Base-by-base conservation (phyloP, 2,888 invertebrate genomes). In the Cheiracanthium punctorium region DNA sequence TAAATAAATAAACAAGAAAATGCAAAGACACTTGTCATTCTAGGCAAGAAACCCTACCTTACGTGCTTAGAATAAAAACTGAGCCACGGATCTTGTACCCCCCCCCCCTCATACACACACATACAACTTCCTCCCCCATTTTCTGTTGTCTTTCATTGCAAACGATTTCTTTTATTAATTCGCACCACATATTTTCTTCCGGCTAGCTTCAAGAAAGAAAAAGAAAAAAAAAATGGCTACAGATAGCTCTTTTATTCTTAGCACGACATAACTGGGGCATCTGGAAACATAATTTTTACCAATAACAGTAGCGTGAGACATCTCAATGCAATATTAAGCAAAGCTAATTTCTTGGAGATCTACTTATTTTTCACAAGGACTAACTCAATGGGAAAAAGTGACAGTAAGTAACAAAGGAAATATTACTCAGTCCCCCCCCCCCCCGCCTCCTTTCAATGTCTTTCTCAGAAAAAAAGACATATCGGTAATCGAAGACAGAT, bases 91-190 rank as follows among this genome's bases (percentile, higher is more conserved):
- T 2, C 24, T 24, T 58, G n/a, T 58, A 58, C 58, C 20, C 4
- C 24, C 48, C 48, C 17, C 58, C 24, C 58, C 58, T 24, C 2
- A 37, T 37, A 37, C 24, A 17, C n/a, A n/a, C n/a, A n/a, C n/a
- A n/a, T n/a, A n/a, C n/a, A n/a, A n/a, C 48, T n/a, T 17, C 58
- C 24, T 48, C 48, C 48, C 17, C 24, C 17, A 1, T 58, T 58
- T 48, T 48, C 48, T 48, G 48, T 48, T 48, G 48, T 58, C 58
- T 58, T 58, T 24, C 24, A 58, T 24, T 58, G 58, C 24, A n/a
- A 17, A 58, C 20, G 24, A 58, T 58, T 58, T 58, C 58, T 58
- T 24, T 58, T 58, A 58, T 58, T 58, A 58, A 58, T 58, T 58
- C 58, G n/a, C 24, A 7, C 58, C 58, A 58, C 58, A 58, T 58